Conservation (phyloP, 2,888 invertebrate species). For the Drosophila sordidula region DNA sequence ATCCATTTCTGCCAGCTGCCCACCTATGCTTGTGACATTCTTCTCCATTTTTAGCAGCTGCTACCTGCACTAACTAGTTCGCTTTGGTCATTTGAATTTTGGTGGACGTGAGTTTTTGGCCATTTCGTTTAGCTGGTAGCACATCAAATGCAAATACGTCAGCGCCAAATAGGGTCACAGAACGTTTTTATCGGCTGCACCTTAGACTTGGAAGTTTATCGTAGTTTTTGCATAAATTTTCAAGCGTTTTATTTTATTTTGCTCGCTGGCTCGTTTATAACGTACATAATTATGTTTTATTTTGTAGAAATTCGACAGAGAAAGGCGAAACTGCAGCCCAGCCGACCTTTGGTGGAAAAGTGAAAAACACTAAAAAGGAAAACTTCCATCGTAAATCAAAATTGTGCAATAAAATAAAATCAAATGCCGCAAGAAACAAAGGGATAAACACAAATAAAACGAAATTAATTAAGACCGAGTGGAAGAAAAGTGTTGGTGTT, state of each 20-base stretch:
- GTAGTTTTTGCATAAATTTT: conserved; percentile 38
- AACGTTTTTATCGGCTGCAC: conserved; percentile 37
- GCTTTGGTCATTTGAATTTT: conserved; percentile 37
- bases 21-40: conserved; percentile 11
- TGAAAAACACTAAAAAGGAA: conserved; percentile 62
- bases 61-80: conserved; percentile 39
- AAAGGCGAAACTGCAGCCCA: conserved; percentile 44
- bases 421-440: conserved; percentile 33
- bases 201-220: conserved; percentile 26
- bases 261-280: conserved; percentile 21
- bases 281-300: conserved; percentile 37
- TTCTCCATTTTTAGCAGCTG: conserved; percentile 10
- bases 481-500: conserved; percentile 38
- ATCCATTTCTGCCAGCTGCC: conserved; percentile 27
- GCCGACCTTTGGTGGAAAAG: conserved; percentile 43
- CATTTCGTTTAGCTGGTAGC: conserved; percentile 44
- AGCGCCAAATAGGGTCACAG: conserved; percentile 53
- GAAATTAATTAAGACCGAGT: conserved; percentile 49
- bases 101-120: conserved; percentile 20
- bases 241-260: conserved; percentile 22
- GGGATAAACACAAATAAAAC: conserved; percentile 42
- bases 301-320: conserved; percentile 58
- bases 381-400: conserved; percentile 38
- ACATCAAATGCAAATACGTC: conserved; percentile 60
- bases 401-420: conserved; percentile 62